Evolutionary conservation across 2,113 vertebrate genomes (phyloP).

Genomic region (Apeltes quadracus): DNA sequence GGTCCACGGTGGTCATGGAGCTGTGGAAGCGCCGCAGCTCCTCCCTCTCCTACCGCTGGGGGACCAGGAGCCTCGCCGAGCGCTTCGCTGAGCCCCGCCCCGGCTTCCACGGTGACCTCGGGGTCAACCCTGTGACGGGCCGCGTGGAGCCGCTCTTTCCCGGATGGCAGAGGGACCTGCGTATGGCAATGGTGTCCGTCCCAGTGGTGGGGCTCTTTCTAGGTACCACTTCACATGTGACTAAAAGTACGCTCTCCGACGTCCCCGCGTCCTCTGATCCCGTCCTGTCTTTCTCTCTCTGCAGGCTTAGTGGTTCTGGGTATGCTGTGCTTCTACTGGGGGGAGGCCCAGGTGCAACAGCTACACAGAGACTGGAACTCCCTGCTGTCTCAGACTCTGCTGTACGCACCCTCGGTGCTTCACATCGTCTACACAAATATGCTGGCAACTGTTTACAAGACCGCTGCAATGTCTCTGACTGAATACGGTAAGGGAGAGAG

Average conservation of each 20-base stretch:
- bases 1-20: slow-evolving; percentile 84
- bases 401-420: slow-evolving; percentile 79
- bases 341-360: slow-evolving; percentile 67
- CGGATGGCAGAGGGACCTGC: slow-evolving; percentile 77
- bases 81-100: slow-evolving; percentile 82
- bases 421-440: slow-evolving; percentile 82
- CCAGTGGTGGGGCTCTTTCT: slow-evolving; percentile 81
- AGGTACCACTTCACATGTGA: slow-evolving; percentile 38
- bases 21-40: slow-evolving; percentile 83
- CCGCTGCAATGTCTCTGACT: slow-evolving; percentile 74
- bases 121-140: slow-evolving; percentile 79
- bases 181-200: slow-evolving; percentile 78
- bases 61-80: slow-evolving; percentile 74
- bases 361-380: slow-evolving; percentile 70
- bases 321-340: slow-evolving; percentile 81
- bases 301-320: slow-evolving; percentile 77
- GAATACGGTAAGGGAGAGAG: slow-evolving; percentile 79
- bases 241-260: not conserved
- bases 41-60: slow-evolving; percentile 80
- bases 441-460: slow-evolving; percentile 76
- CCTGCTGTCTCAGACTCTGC: slow-evolving; percentile 59
- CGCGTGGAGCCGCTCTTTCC: slow-evolving; percentile 82
- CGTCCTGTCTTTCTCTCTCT: not conserved
- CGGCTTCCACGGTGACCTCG: slow-evolving; percentile 76
- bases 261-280: not conserved